A percentile compares a stretch with the other conserved stretches of the same genome.
These are phyloP conservation scores for Drosophila demipolita DNA, from an alignment of 2,888 invertebrate species.

Conservation along the genomic window DNA sequence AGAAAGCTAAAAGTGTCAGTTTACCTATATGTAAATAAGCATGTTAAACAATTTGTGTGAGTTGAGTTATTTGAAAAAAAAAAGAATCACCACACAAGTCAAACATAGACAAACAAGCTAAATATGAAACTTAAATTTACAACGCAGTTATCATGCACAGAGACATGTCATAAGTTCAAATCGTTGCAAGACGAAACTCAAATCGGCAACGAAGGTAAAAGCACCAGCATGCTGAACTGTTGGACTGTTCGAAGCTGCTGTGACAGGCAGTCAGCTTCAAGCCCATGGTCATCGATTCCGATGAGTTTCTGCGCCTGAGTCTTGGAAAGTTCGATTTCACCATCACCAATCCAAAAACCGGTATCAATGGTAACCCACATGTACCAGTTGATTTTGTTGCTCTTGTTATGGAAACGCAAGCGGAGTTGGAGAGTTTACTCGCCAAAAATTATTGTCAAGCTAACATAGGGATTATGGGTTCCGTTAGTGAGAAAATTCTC, in stretches of 20 bases:
- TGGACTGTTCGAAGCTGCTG: slow-evolving; percentile 75
- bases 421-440: slow-evolving; percentile 30
- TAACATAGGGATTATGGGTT: too few relatives aligned
- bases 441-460: too few relatives aligned
- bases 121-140: background rate
- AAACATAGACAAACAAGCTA: background rate
- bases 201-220: slow-evolving; percentile 75
- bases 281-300: slow-evolving; percentile 80
- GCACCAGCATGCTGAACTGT: slow-evolving; percentile 77
- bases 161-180: slow-evolving; percentile 79
- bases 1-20: background rate
- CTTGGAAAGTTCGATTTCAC: slow-evolving; percentile 46
- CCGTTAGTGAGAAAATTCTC: too few relatives aligned
- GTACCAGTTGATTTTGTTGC: background rate
- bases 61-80: background rate
- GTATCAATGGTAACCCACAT: background rate
- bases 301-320: slow-evolving; percentile 75
- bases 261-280: slow-evolving; percentile 81
- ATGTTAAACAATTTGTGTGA: background rate
- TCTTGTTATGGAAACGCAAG: slow-evolving; percentile 32
- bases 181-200: slow-evolving; percentile 80
- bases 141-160: slow-evolving; percentile 74
- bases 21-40: background rate
- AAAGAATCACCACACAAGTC: background rate
- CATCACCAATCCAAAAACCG: slow-evolving; percentile 1